A percentile compares a stretch with the other conserved stretches of the same genome.
phyloP scores from a whole-genome alignment of 2,888 invertebrate genomes.

The Graphium colonna region DNA sequence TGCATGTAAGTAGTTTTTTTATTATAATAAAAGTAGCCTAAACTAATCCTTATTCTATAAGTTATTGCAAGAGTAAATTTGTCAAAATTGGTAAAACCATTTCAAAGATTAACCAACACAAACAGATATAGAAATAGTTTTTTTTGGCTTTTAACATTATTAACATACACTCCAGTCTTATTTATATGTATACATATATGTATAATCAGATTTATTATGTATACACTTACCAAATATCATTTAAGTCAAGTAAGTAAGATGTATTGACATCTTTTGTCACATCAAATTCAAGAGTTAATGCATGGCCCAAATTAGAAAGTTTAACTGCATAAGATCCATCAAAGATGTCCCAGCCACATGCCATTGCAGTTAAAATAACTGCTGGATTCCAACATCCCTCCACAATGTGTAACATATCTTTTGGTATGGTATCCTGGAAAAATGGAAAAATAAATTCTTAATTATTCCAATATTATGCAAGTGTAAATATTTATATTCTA shows the following conservation, averaged over 20 bases:
- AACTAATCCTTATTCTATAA: no score
- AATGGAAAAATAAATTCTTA: neutral
- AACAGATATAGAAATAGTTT: no score
- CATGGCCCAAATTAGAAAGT: constrained; percentile 84
- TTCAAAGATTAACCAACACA: no score
- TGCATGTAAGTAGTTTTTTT: no score
- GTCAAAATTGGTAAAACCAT: no score
- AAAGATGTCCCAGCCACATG: constrained; percentile 91
- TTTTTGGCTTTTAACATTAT: constrained; percentile 20
- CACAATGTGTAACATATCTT: constrained; percentile 84
- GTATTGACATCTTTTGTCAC: constrained; percentile 44
- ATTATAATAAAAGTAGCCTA: no score
- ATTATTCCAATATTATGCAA: no score
- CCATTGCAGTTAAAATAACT: constrained; percentile 84
- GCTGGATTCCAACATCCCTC: constrained; percentile 91
- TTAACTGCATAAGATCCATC: constrained; percentile 91
- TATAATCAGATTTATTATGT: no score
- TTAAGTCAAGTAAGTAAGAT: constrained; percentile 79
- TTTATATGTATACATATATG: no score
- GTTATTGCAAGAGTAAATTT: no score
- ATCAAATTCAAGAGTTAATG: constrained; percentile 81
- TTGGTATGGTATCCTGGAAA: constrained; percentile 82
- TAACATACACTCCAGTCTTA: no score
- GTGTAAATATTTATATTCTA: no score
- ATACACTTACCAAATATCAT: constrained; percentile 70